phyloP scores from a whole-genome alignment of 2,113 vertebrate species.

The Clupea harengus region DNA sequence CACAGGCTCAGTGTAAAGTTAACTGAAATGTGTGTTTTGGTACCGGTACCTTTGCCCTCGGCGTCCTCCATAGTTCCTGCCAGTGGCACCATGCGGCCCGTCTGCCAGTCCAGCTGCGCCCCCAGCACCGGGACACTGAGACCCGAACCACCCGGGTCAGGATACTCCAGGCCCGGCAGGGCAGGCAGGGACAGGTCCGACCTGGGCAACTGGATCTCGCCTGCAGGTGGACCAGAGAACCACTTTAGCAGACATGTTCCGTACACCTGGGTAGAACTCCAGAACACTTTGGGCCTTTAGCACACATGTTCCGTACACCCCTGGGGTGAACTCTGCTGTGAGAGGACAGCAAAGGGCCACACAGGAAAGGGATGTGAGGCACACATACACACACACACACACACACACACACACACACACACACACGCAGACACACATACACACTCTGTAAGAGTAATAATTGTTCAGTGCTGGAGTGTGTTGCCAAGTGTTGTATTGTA shows the following conservation, averaged over 20 bases:
- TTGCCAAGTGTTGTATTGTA: no score
- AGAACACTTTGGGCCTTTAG: no score
- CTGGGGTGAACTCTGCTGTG: no score
- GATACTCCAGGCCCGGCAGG: constrained; percentile 84
- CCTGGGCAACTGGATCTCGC: constrained; percentile 71
- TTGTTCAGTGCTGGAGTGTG: no score
- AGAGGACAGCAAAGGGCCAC: no score
- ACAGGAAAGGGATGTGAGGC: no score
- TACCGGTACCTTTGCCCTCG: constrained; percentile 74
- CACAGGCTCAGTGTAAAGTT: not conserved
- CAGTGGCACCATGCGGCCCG: constrained; percentile 64
- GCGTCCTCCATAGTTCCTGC: constrained; percentile 87
- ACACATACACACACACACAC: no score
- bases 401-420: no score
- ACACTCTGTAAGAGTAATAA: no score
- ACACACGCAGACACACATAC: no score
- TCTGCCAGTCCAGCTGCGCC: constrained; percentile 67
- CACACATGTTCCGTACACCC: no score
- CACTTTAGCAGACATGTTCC: not conserved
- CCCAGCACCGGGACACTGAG: constrained; percentile 83
- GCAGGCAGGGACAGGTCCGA: constrained; percentile 73
- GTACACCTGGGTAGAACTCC: no score
- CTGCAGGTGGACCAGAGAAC: constrained; percentile 55
- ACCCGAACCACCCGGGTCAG: constrained; percentile 81
- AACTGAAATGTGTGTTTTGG: not conserved